phyloP scores from a whole-genome alignment of 2,888 invertebrate genomes.

The Nephrotoma guestfalica region DNA sequence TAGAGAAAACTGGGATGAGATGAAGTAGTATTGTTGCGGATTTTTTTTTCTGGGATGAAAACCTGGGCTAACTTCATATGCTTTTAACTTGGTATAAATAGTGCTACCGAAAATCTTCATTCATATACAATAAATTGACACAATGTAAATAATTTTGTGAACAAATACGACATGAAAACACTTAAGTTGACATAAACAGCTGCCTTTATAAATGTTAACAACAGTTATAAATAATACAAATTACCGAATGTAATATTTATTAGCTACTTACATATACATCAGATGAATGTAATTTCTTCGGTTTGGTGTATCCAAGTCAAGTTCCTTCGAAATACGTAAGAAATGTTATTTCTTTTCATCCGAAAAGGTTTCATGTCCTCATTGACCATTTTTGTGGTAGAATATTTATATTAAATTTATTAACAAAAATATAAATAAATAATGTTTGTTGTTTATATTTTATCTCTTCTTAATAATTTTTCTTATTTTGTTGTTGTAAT shows the following conservation, averaged over 20 bases:
- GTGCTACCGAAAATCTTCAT: background rate
- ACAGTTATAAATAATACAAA: background rate
- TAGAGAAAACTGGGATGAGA: no score
- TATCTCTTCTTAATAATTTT: background rate
- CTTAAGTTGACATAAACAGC: background rate
- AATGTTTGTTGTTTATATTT: background rate
- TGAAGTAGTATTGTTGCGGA: no score
- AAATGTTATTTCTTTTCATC: background rate
- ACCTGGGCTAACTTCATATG: no score
- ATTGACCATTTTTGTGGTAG: background rate
- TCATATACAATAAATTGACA: background rate
- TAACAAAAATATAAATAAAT: background rate
- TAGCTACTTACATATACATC: background rate
- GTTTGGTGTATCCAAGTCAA: background rate
- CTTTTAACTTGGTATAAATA: background rate
- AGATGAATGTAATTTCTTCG: background rate
- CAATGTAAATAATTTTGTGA: background rate
- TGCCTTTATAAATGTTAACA: background rate
- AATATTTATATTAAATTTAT: background rate
- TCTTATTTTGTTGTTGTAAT: background rate
- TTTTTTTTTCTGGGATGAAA: no score
- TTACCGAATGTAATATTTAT: background rate
- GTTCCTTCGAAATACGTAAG: background rate
- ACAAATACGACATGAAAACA: background rate
- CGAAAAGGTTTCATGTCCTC: background rate